phyloP scores from a whole-genome alignment of 2,113 vertebrate genomes.

The Salvelinus sp. region DNA sequence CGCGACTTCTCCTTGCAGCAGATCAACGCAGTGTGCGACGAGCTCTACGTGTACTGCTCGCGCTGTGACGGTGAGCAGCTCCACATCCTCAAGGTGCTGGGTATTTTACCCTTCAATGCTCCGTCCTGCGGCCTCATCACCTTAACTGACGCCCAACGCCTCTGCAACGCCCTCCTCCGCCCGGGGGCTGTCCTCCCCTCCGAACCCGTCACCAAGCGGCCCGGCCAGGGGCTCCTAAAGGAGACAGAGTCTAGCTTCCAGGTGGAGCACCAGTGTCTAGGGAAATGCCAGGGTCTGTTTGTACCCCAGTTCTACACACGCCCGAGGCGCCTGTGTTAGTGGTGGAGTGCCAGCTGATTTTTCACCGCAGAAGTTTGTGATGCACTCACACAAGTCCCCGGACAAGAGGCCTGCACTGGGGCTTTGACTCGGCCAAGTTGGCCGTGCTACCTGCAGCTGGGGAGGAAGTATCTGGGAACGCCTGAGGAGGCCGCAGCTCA shows the following conservation, averaged over 20 bases:
- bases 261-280: constrained; percentile 96
- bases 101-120: constrained; percentile 95
- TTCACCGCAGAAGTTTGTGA: constrained; percentile 95
- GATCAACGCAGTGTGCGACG: constrained; percentile 95
- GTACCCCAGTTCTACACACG: constrained; percentile 91
- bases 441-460: constrained; percentile 96
- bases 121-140: constrained; percentile 97
- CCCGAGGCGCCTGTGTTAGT: constrained; percentile 91
- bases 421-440: constrained; percentile 98
- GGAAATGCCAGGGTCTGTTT: constrained; percentile 96
- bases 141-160: constrained; percentile 91
- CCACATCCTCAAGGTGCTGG: constrained; percentile 95
- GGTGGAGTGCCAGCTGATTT: constrained; percentile 95
- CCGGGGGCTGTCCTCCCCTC: constrained; percentile 83
- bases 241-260: constrained; percentile 91
- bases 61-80: constrained; percentile 94
- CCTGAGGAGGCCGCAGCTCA: constrained; percentile 83
- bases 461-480: constrained; percentile 87
- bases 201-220: constrained; percentile 76
- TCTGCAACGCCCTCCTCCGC: constrained; percentile 92
- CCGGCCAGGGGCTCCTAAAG: constrained; percentile 83
- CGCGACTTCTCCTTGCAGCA: constrained; percentile 96
- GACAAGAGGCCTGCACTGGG: constrained; percentile 99
- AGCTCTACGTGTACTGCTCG: constrained; percentile 96
- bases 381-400: constrained; percentile 94